Conservation (phyloP, 2,113 vertebrate genomes). For the Apteryx mantelli region DNA sequence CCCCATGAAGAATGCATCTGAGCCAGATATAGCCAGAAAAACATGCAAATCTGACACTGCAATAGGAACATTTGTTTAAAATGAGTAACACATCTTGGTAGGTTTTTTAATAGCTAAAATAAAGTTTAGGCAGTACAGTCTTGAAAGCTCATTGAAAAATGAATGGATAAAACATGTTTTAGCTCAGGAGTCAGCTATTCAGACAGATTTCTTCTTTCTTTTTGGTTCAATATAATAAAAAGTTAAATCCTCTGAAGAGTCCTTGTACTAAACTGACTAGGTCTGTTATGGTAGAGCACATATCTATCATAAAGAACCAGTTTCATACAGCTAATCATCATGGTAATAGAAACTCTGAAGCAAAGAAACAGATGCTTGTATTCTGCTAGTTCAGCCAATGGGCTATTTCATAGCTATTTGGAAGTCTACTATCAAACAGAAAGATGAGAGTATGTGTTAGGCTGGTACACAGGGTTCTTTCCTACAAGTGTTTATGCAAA, state of each 20-base stretch:
- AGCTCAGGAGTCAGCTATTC: not conserved
- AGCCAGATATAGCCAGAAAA: conserved; percentile 37
- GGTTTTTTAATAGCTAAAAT: conserved; percentile 49
- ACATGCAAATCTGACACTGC: conserved; percentile 55
- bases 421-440: conserved; percentile 21
- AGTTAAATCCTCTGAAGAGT: conserved; percentile 35
- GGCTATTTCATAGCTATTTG: not conserved
- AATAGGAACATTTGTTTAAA: conserved; percentile 61
- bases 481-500: conserved; percentile 24
- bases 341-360: not conserved
- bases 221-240: conserved; percentile 38
- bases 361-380: not conserved
- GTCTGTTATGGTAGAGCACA: conserved; percentile 7
- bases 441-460: not conserved
- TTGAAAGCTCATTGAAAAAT: conserved; percentile 51
- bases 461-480: not conserved
- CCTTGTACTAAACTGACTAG: not conserved
- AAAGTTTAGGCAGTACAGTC: conserved; percentile 39
- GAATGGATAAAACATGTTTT: conserved; percentile 60
- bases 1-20: conserved; percentile 50
- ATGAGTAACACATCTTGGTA: conserved; percentile 48
- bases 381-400: not conserved
- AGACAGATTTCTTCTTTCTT: conserved; percentile 23
- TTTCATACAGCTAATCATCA: conserved; percentile 14
- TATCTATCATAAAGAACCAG: not conserved